These are phyloP conservation scores for Pentamera pediparva DNA, from an alignment of 53 echinoderm and acorn worm species.

Conservation along the genomic window DNA sequence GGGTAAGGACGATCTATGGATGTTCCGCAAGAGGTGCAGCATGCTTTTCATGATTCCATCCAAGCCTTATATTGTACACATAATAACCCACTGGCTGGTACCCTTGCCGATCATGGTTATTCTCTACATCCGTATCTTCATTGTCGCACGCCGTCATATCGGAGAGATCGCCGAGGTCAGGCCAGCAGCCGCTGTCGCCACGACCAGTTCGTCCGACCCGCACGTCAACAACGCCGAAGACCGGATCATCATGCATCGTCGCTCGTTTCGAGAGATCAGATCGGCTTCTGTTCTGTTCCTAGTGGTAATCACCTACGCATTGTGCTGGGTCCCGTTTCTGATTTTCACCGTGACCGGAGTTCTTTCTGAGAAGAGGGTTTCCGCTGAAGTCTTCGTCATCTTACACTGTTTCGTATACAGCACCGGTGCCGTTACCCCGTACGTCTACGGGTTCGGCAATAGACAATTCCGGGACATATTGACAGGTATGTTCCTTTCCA, in stretches of 20 bases:
- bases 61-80: background rate
- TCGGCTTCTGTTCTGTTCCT: slow-evolving; percentile 13
- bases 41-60: background rate
- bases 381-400: background rate
- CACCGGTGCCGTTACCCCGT: slow-evolving; percentile 7
- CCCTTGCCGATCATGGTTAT: slow-evolving; percentile 17
- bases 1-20: slow-evolving; percentile 3
- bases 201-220: background rate
- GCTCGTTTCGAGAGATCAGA: slow-evolving; percentile 9
- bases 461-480: slow-evolving; percentile 30
- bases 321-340: slow-evolving; percentile 14
- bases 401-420: slow-evolving; percentile 20
- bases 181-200: background rate
- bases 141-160: slow-evolving; percentile 6
- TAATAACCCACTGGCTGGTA: slow-evolving; percentile 12
- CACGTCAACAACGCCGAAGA: background rate
- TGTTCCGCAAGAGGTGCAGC: background rate
- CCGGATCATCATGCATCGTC: background rate
- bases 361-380: background rate
- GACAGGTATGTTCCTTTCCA: no score
- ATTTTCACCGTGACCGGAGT: slow-evolving; percentile 17
- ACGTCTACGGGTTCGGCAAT: slow-evolving; percentile 23
- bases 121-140: slow-evolving; percentile 3
- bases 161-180: slow-evolving; percentile 13
- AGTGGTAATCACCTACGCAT: background rate